Evolutionary conservation across 1,140 invertebrate genomes (phyloP), one percentile per base, ranked within the genome.

Genomic region (Drosophila pandora): DNA sequence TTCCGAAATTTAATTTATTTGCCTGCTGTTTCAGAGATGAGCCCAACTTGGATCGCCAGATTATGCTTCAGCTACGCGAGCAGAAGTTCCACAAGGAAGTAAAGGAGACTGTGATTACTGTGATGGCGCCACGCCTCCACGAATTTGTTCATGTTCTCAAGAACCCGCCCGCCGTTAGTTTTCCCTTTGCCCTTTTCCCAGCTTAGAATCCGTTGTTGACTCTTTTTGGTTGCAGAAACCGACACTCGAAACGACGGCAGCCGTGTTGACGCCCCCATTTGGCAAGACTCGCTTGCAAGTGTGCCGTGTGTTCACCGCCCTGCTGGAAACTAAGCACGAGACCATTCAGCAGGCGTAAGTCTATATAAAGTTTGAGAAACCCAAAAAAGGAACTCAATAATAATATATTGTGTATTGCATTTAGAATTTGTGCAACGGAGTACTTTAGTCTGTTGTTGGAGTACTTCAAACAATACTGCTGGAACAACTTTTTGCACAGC

Each of bases 401-500:
- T n/a, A 37, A 37, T 37, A 37, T 37, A 37, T 12, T 37, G 12
- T 37, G 9, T 7, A 12, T 12, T 37, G 4, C 41, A 57, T 53
- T 49, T 50, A 92, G 91, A 10, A 90, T 81, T 89, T 84, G 92
- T 90, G 52, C 69, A 49, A 77, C 91, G 70, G 79, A 92, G 63
- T 80, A 93, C 76, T 76, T 93, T 60, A 80, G 41, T 75, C 89
- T 80, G 21, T 92, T 95, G 43, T 92, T 97, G 94, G 95, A 97
- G 92, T 93, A 97, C 80, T 97, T 96, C 93, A 97, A 97, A 92
- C 94, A 95, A 90, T 97, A 96, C 92, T 93, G 94, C 45, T 97
- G 96, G 95, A 97, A 97, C 92, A 97, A 97, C 92, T 97, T 97
- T 90, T 92, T 97, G 67, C 96, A 97, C 92, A 95, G 94, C 55